Percentiles rank a stretch among this genome's conserved stretches.
Conservation (phyloP, 2,888 invertebrate genomes). For the Phaedon cochleariae region DNA sequence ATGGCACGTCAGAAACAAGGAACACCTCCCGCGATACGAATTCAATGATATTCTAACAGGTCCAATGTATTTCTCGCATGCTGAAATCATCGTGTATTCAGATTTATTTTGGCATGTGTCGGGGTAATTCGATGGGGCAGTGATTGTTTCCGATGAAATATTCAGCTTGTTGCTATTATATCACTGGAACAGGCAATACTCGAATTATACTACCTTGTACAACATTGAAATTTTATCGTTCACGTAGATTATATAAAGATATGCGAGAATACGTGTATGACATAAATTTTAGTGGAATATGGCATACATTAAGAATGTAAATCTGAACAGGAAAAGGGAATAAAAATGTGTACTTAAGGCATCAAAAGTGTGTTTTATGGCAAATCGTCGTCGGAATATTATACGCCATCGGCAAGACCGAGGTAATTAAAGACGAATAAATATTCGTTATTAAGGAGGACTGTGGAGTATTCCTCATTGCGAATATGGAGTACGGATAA, state of each 20-base stretch:
- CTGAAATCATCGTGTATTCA: slow-evolving; percentile 33
- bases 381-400: neutral
- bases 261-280: slow-evolving; percentile 26
- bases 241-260: slow-evolving; percentile 26
- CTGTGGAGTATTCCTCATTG: too few species aligned
- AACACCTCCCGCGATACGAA: neutral
- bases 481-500: too few species aligned
- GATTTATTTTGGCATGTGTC: slow-evolving; percentile 38
- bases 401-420: too few species aligned
- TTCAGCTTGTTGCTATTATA: slow-evolving; percentile 38
- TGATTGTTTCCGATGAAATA: slow-evolving; percentile 41
- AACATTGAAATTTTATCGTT: slow-evolving; percentile 31
- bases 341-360: slow-evolving; percentile 1
- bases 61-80: slow-evolving; percentile 44
- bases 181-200: slow-evolving; percentile 37
- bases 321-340: slow-evolving; percentile 4
- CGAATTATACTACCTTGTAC: slow-evolving; percentile 32
- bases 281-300: slow-evolving; percentile 22
- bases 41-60: slow-evolving; percentile 36
- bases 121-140: slow-evolving; percentile 34
- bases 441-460: too few species aligned
- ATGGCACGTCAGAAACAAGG: slow-evolving; percentile 28
- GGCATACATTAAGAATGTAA: slow-evolving; percentile 19
- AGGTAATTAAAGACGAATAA: too few species aligned
- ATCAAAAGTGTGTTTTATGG: neutral